phyloP scores from a whole-genome alignment of 2,888 invertebrate genomes.

The Rhaphigaster nebulosa region DNA sequence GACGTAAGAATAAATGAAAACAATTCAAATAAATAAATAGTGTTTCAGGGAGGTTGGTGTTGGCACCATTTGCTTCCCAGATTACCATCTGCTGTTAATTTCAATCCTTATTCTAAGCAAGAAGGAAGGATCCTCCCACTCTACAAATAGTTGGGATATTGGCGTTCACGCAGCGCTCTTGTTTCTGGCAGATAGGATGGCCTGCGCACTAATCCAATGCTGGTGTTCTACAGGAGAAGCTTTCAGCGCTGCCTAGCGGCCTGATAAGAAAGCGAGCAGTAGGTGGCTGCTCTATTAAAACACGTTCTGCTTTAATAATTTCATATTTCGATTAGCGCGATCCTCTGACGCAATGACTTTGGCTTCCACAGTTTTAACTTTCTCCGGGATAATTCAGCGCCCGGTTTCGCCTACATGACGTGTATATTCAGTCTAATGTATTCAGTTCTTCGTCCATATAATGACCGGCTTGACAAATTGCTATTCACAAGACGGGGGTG shows the following conservation, averaged over 20 bases:
- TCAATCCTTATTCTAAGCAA: too few species aligned
- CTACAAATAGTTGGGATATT: too few species aligned
- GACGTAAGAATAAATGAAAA: too few species aligned
- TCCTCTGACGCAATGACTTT: conserved; percentile 19
- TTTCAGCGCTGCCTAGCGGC: background rate
- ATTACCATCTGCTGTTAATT: too few species aligned
- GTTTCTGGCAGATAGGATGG: background rate
- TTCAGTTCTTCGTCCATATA: background rate
- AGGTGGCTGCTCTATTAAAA: conserved; percentile 42
- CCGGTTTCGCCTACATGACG: conserved; percentile 42
- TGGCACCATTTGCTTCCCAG: too few species aligned
- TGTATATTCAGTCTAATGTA: conserved; percentile 3
- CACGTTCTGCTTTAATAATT: conserved; percentile 31
- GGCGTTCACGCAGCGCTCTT: background rate
- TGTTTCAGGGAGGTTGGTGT: too few species aligned
- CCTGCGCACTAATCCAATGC: background rate
- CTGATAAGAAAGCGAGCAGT: conserved; percentile 2
- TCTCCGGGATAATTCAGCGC: conserved; percentile 3
- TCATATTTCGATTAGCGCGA: conserved; percentile 48
- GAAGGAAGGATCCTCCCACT: too few species aligned
- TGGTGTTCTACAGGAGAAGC: background rate
- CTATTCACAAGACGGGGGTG: background rate
- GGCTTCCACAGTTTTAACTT: background rate
- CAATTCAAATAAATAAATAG: too few species aligned
- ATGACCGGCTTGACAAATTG: background rate